These are phyloP conservation scores for Dicrostonyx torquatus DNA, from an alignment of 2,797 vertebrate species.

Conservation along the genomic window DNA sequence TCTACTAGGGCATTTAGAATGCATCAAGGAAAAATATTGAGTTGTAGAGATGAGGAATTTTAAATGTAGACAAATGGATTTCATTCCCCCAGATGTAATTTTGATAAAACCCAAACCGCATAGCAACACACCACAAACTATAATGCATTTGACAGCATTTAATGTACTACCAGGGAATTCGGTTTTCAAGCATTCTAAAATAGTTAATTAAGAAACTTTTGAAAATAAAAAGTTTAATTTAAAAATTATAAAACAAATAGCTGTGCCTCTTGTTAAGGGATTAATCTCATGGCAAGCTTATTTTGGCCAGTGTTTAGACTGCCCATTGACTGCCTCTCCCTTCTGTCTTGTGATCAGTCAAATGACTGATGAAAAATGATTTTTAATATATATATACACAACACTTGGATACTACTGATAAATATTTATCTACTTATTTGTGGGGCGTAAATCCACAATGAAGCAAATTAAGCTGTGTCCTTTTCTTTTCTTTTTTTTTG, in stretches of 20 bases:
- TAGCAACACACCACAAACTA: background rate
- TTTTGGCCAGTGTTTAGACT: background rate
- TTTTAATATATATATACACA: background rate
- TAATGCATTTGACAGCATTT: background rate
- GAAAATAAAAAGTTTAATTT: constrained; percentile 20
- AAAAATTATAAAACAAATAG: background rate
- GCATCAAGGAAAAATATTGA: constrained; percentile 72
- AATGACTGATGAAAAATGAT: background rate
- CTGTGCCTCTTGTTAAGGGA: background rate
- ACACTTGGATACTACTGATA: background rate
- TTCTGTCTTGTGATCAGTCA: background rate
- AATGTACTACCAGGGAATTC: constrained; percentile 10
- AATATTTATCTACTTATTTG: constrained; percentile 31
- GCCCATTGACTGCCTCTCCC: background rate
- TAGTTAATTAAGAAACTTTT: constrained; percentile 40
- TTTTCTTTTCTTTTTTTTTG: no score
- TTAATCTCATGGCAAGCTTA: background rate
- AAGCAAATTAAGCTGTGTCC: constrained; percentile 39
- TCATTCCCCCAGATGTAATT: constrained; percentile 61
- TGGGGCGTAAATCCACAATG: constrained; percentile 1
- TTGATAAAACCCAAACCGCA: constrained; percentile 66
- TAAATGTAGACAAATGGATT: constrained; percentile 76
- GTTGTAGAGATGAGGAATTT: constrained; percentile 73
- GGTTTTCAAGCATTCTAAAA: constrained; percentile 48
- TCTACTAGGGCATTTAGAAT: constrained; percentile 79